Percentiles rank a stretch among this genome's conserved stretches.
These are phyloP conservation scores for Cacoxenus indagator DNA, from an alignment of 2,888 invertebrate genomes.

Conservation along the genomic window DNA sequence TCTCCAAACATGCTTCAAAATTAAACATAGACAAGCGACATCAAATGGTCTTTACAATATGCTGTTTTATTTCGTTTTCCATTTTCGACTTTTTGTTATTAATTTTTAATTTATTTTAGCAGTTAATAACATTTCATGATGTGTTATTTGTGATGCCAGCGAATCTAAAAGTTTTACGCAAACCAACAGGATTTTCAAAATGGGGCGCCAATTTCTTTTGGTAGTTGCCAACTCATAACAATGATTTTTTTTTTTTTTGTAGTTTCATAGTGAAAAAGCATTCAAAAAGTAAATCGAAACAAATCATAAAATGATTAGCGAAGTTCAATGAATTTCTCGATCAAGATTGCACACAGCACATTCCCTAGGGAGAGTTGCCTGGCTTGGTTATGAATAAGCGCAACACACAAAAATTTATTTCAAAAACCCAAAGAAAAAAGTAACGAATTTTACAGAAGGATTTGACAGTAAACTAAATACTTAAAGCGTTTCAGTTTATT, in stretches of 20 bases:
- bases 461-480: constrained; percentile 46
- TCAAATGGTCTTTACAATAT: neutral
- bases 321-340: neutral
- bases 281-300: neutral
- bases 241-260: too few species aligned
- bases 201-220: too few species aligned
- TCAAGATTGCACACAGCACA: neutral
- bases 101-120: neutral
- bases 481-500: constrained; percentile 1
- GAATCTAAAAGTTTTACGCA: too few species aligned
- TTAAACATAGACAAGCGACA: neutral
- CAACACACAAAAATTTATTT: constrained; percentile 2
- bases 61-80: neutral
- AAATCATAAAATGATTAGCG: neutral
- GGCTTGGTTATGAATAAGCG: neutral
- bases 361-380: neutral
- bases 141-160: too few species aligned
- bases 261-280: too few species aligned
- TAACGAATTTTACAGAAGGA: constrained; percentile 67
- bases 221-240: too few species aligned
- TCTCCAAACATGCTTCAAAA: neutral
- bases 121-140: too few species aligned
- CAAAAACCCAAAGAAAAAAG: constrained; percentile 23
- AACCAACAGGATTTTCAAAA: too few species aligned
- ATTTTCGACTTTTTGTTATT: neutral